Conservation (phyloP, 2,113 vertebrate genomes). For the Aphelocoma coerulescens region DNA sequence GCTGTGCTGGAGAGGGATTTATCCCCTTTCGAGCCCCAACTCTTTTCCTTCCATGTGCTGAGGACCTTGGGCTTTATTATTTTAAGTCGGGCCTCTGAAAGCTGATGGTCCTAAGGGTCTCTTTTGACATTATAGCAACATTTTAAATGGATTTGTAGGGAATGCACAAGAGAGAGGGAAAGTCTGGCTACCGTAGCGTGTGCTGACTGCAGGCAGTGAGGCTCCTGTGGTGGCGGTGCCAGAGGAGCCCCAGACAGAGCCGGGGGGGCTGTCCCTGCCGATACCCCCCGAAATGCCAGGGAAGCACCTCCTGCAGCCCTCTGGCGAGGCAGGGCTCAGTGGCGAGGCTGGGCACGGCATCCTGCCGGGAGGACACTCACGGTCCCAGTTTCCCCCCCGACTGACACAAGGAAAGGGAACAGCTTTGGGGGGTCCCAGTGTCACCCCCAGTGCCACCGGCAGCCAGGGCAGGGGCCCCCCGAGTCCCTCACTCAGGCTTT, state of each 20-base stretch:
- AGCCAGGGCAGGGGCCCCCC: neutral
- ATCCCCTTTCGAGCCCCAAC: neutral
- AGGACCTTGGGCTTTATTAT: neutral
- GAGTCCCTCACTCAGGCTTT: neutral
- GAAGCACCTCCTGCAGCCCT: neutral
- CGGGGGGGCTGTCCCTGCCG: neutral
- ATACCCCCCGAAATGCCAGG: rapidly evolving
- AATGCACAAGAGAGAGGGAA: neutral
- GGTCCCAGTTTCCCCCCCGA: rapidly evolving
- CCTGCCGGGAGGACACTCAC: neutral
- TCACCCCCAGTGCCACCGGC: neutral
- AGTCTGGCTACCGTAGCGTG: rapidly evolving
- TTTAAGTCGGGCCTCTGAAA: neutral
- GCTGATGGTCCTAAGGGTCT: neutral
- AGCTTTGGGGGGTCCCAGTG: rapidly evolving
- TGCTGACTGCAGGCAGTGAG: rapidly evolving
- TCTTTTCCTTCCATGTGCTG: neutral
- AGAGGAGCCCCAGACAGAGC: neutral
- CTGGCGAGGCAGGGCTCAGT: rapidly evolving
- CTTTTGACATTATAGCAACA: neutral
- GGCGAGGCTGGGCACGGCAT: rapidly evolving
- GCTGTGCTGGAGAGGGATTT: neutral
- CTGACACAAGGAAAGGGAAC: neutral
- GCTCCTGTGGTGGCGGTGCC: neutral
- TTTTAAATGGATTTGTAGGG: neutral